These are phyloP conservation scores for Mylabris phalerata DNA, from an alignment of 1,140 invertebrate species.

Conservation along the genomic window DNA sequence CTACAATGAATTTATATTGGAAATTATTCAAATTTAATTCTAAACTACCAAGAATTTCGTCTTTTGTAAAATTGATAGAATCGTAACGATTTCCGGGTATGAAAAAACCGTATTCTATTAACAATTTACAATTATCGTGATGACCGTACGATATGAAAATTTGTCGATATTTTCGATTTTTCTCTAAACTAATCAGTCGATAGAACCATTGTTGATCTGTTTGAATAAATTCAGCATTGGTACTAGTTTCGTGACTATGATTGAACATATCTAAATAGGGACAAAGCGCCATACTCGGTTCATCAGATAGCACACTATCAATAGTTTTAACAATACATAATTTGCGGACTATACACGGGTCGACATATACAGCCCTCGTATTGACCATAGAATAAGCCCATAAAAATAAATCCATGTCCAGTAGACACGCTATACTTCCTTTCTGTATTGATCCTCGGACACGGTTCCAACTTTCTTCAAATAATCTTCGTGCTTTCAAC, in stretches of 20 bases:
- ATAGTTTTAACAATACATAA: not conserved
- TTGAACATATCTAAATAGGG: constrained; percentile 77
- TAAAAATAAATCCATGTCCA: constrained; percentile 44
- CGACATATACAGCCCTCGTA: constrained; percentile 61
- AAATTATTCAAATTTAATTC: constrained; percentile 33
- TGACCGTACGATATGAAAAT: constrained; percentile 72
- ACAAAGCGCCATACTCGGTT: constrained; percentile 59
- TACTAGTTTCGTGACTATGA: constrained; percentile 53
- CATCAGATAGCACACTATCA: constrained; percentile 38
- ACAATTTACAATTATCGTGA: constrained; percentile 60
- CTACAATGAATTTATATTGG: constrained; percentile 47
- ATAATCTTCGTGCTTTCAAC: constrained; percentile 37
- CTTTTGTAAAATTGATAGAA: constrained; percentile 47
- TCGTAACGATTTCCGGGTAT: constrained; percentile 56
- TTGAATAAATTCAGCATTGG: constrained; percentile 44
- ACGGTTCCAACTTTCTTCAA: constrained; percentile 31
- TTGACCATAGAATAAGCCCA: constrained; percentile 69
- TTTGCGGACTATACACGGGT: constrained; percentile 27
- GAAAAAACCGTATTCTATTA: constrained; percentile 70
- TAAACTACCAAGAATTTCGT: constrained; percentile 43
- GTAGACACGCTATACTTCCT: constrained; percentile 33
- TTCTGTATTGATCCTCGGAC: constrained; percentile 29
- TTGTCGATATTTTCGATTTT: constrained; percentile 51
- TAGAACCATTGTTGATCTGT: constrained; percentile 42
- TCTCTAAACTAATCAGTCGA: constrained; percentile 46